These are phyloP conservation scores for Magallana angulata DNA, from an alignment of 1,140 invertebrate species.

Conservation along the genomic window DNA sequence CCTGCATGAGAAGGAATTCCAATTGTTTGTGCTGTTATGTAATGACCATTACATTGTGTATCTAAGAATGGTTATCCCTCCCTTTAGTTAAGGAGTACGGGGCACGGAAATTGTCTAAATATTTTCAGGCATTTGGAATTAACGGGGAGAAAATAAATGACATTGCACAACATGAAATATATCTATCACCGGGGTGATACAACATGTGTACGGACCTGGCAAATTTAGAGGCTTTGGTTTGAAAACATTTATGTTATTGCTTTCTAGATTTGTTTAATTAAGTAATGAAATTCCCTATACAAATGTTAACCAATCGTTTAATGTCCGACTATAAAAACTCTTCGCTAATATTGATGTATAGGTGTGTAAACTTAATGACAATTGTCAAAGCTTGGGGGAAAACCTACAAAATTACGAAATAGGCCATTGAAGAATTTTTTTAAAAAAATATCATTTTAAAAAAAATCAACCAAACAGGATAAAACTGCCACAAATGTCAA, in stretches of 20 bases:
- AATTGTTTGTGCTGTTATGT: constrained; percentile 4
- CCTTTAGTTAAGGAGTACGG: background rate
- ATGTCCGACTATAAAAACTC: too few relatives aligned
- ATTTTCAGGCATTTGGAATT: background rate
- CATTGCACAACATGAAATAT: background rate
- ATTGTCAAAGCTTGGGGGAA: too few relatives aligned
- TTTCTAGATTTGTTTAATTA: too few relatives aligned
- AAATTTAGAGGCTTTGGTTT: constrained; percentile 10
- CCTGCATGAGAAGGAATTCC: constrained; percentile 9
- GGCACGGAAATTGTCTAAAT: background rate
- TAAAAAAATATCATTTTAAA: background rate
- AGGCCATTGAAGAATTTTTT: too few relatives aligned
- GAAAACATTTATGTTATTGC: too few relatives aligned
- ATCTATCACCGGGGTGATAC: background rate
- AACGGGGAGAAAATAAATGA: background rate
- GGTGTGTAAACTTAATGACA: too few relatives aligned
- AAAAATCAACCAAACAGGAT: background rate
- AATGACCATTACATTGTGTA: background rate
- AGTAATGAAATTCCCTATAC: too few relatives aligned
- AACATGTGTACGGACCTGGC: background rate
- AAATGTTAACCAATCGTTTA: too few relatives aligned
- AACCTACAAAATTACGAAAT: too few relatives aligned
- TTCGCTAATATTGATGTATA: too few relatives aligned
- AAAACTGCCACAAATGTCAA: constrained; percentile 31
- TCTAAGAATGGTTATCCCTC: background rate